Evolutionary conservation across 2,888 invertebrate species (phyloP).

Genomic region (Sinodicranocentrus sp.): DNA sequence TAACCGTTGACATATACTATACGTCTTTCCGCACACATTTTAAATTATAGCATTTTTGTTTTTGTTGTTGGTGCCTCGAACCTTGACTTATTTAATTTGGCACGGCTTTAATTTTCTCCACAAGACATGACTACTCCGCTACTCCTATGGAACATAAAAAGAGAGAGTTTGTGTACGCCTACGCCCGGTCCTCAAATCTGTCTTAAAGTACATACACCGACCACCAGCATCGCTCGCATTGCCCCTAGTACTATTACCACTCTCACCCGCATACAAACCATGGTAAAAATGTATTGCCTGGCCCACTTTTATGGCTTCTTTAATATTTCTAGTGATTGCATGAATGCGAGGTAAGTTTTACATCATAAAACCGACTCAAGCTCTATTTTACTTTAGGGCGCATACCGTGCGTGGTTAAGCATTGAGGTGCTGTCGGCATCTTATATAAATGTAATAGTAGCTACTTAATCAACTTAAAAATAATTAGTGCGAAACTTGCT

Average conservation of each 20-base stretch:
- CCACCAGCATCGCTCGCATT: not conserved
- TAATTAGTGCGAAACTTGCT: slow-evolving; percentile 62
- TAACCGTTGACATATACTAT: too few relatives aligned
- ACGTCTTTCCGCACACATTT: not conserved
- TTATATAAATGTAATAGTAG: not conserved
- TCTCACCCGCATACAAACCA: not conserved
- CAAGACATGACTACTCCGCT: not conserved
- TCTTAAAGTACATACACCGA: slow-evolving; percentile 1
- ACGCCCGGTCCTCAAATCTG: not conserved
- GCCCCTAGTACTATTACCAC: not conserved
- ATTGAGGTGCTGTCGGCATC: not conserved
- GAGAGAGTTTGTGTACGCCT: not conserved
- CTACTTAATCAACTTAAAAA: slow-evolving; percentile 66
- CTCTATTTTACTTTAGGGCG: not conserved
- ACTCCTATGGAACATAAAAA: not conserved
- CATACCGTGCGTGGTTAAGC: not conserved
- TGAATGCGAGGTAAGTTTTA: slow-evolving; percentile 18
- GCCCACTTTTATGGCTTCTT: slow-evolving; percentile 53
- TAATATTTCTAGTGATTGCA: slow-evolving; percentile 60
- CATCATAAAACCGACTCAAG: not conserved
- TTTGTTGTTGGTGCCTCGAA: slow-evolving; percentile 18
- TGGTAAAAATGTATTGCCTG: slow-evolving; percentile 17
- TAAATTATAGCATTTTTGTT: slow-evolving; percentile 5
- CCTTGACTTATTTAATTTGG: slow-evolving; percentile 64
- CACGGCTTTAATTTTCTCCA: slow-evolving; percentile 33